These are phyloP conservation scores for Hydrozoanthus gracilis DNA, from an alignment of 92 coral and sea anemone genomes.

Conservation along the genomic window DNA sequence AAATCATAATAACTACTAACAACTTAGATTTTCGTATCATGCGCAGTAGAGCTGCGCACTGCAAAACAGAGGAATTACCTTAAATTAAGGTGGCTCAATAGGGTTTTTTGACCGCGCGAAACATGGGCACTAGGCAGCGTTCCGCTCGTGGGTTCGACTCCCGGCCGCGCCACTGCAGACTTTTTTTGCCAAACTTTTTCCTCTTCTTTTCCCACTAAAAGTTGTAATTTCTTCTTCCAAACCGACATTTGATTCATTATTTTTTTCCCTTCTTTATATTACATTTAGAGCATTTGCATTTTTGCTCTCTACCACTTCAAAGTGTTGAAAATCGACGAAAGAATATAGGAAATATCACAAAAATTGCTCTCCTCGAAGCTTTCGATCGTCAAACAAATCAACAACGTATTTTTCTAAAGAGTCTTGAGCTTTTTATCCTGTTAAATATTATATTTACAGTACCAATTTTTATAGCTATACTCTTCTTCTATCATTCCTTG, in stretches of 20 bases:
- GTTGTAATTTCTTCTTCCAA: neutral
- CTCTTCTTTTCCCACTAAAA: neutral
- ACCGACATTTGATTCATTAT: neutral
- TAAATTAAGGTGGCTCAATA: conserved; percentile 10
- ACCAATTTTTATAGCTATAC: neutral
- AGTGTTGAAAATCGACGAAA: neutral
- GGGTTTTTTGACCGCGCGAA: conserved; percentile 21
- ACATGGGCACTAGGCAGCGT: conserved; percentile 20
- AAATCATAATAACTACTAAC: too few relatives aligned
- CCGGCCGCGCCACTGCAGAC: conserved; percentile 24
- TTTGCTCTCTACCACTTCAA: neutral
- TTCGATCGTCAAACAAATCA: conserved; percentile 7
- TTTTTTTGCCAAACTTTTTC: neutral
- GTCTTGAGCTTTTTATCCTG: conserved; percentile 18
- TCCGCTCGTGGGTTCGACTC: conserved; percentile 17
- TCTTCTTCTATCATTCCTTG: conserved; percentile 22
- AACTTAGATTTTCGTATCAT: too few relatives aligned
- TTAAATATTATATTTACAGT: conserved; percentile 20
- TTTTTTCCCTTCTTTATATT: neutral
- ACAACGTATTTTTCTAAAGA: conserved; percentile 9
- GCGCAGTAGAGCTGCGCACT: too few relatives aligned
- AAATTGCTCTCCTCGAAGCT: conserved; percentile 4
- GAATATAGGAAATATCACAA: conserved; percentile 2
- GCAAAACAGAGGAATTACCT: too few relatives aligned
- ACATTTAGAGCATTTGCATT: neutral